Evolutionary conservation across 2,888 invertebrate genomes (phyloP).

Genomic region (Heliconius hortense): DNA sequence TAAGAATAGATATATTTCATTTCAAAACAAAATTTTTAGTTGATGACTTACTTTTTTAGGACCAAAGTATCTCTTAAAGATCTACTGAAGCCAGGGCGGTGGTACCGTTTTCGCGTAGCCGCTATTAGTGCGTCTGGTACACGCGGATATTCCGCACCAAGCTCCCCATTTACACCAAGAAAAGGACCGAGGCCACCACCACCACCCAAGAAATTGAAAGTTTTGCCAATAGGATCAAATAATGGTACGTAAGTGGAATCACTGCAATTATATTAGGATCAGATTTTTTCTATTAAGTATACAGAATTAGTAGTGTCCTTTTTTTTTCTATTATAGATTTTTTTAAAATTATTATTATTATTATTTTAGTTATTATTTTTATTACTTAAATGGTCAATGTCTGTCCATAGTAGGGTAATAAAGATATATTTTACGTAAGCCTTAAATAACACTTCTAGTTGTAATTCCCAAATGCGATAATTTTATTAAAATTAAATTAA

Average conservation of each 20-base stretch:
- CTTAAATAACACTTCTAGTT: too few species aligned
- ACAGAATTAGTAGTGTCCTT: too few species aligned
- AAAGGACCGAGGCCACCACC: constrained; percentile 83
- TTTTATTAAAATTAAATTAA: too few species aligned
- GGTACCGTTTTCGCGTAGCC: constrained; percentile 91
- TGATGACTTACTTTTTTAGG: constrained; percentile 50
- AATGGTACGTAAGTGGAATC: constrained; percentile 56
- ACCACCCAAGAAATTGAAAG: constrained; percentile 83
- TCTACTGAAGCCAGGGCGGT: constrained; percentile 85
- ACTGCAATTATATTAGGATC: background rate
- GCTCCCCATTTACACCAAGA: constrained; percentile 81
- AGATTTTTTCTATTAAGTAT: too few species aligned
- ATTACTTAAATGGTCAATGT: too few species aligned
- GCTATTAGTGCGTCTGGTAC: constrained; percentile 88
- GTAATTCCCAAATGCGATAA: too few species aligned
- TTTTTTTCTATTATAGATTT: too few species aligned
- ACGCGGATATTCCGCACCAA: constrained; percentile 85
- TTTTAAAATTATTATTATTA: too few species aligned
- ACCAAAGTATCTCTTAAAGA: constrained; percentile 79
- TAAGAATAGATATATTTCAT: background rate
- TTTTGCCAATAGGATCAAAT: constrained; percentile 69
- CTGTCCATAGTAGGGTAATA: too few species aligned
- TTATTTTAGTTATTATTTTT: too few species aligned
- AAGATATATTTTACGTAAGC: too few species aligned
- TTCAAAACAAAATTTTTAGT: background rate